Conservation (phyloP, 1,140 invertebrate species). For the Drosophila repleta region DNA sequence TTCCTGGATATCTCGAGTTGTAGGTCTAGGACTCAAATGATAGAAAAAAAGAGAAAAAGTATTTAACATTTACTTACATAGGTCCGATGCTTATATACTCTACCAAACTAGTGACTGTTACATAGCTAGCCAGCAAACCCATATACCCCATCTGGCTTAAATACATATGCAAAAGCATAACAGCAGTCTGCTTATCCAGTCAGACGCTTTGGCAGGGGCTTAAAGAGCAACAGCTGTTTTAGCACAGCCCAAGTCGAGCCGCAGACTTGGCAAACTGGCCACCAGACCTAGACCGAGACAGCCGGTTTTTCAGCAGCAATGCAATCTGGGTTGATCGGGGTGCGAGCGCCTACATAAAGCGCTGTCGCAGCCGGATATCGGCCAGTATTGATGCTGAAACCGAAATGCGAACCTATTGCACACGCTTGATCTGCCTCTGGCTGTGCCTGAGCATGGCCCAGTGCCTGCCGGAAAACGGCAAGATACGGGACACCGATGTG, state of each 20-base stretch:
- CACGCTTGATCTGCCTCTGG: conserved; percentile 6
- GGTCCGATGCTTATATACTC: too few species aligned
- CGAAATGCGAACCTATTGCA: conserved; percentile 24
- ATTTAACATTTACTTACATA: too few species aligned
- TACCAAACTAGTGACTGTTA: too few species aligned
- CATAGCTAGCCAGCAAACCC: background rate
- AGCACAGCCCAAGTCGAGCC: conserved; percentile 10
- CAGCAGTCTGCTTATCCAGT: conserved; percentile 28
- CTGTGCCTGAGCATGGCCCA: background rate
- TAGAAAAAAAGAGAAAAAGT: too few species aligned
- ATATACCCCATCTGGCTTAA: background rate
- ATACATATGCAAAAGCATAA: conserved; percentile 11
- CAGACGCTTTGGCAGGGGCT: conserved; percentile 4
- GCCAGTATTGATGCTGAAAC: conserved; percentile 22
- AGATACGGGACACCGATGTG: conserved; percentile 54
- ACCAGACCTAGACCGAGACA: conserved; percentile 42
- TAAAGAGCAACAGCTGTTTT: conserved; percentile 36
- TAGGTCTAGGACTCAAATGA: too few species aligned
- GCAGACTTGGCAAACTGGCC: conserved; percentile 25
- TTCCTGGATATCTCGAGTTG: too few species aligned
- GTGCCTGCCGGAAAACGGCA: background rate
- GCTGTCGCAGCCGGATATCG: background rate
- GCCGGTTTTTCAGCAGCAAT: conserved; percentile 32
- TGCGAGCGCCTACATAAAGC: conserved; percentile 30
- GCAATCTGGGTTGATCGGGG: conserved; percentile 4